These are phyloP conservation scores for Vannuccia rotundouncinata DNA, from an alignment of 2,888 invertebrate species.

Conservation along the genomic window DNA sequence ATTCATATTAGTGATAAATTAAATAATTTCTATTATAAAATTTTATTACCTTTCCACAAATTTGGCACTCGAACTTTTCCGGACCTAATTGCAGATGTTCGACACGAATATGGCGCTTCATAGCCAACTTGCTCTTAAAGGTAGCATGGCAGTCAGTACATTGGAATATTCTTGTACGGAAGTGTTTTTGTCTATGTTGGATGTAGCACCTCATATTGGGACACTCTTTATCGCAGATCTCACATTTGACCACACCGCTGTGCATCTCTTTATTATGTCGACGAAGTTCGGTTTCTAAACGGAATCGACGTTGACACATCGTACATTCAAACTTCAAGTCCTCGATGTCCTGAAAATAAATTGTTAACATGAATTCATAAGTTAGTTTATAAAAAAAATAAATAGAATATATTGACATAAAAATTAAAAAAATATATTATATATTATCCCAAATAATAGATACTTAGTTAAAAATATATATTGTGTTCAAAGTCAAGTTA, in stretches of 20 bases:
- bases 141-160: slow-evolving; percentile 40
- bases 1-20: too few relatives aligned
- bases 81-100: slow-evolving; percentile 86
- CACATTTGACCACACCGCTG: slow-evolving; percentile 37
- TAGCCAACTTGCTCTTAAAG: slow-evolving; percentile 38
- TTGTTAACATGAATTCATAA: too few relatives aligned
- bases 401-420: too few relatives aligned
- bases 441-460: too few relatives aligned
- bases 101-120: slow-evolving; percentile 78
- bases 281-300: slow-evolving; percentile 37
- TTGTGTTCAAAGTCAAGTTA: neutral
- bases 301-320: slow-evolving; percentile 35
- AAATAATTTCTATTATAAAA: neutral
- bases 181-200: slow-evolving; percentile 38
- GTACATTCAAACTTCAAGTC: slow-evolving; percentile 30
- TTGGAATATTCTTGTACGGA: slow-evolving; percentile 38
- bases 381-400: too few relatives aligned
- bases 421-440: too few relatives aligned
- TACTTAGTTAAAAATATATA: neutral
- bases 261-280: slow-evolving; percentile 39
- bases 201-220: slow-evolving; percentile 35
- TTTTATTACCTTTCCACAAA: slow-evolving; percentile 90
- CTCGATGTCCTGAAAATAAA: neutral
- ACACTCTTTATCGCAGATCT: slow-evolving; percentile 40
- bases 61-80: slow-evolving; percentile 90